Percentiles rank a stretch among this genome's conserved stretches.
Conservation (phyloP, 2,113 vertebrate genomes). For the Narcine bancroftii region DNA sequence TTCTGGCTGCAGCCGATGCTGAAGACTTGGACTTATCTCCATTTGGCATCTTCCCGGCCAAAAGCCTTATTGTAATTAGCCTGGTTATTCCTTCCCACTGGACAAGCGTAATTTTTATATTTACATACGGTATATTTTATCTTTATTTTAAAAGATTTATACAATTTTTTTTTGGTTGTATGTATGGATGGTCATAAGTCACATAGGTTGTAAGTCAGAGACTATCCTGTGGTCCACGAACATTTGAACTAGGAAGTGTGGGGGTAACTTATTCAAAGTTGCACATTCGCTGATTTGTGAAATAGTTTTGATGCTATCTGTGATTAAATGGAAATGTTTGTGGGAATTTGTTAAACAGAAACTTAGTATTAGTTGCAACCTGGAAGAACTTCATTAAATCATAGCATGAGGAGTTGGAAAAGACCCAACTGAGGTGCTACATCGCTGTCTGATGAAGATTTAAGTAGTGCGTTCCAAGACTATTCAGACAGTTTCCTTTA, state of each 20-base stretch:
- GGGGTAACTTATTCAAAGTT: neutral
- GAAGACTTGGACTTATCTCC: no score
- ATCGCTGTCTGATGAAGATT: neutral
- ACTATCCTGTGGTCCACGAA: no score
- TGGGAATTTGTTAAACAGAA: neutral
- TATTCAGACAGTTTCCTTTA: neutral
- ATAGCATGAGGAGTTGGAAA: neutral
- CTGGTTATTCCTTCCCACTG: no score
- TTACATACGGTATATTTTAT: no score
- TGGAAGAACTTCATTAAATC: neutral
- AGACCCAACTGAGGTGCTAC: neutral
- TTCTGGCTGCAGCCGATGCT: no score
- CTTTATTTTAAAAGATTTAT: no score
- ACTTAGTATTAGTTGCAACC: neutral
- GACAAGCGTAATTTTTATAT: no score
- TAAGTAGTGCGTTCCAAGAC: neutral
- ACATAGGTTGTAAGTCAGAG: no score
- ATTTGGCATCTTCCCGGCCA: no score
- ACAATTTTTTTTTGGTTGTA: no score
- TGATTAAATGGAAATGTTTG: neutral
- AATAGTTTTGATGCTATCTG: neutral
- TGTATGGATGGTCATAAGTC: no score
- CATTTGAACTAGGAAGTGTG: neutral
- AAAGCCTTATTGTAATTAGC: no score
- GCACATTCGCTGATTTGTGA: neutral